Base-by-base conservation (phyloP, 2,888 invertebrate genomes). In the Cantharis rustica region DNA sequence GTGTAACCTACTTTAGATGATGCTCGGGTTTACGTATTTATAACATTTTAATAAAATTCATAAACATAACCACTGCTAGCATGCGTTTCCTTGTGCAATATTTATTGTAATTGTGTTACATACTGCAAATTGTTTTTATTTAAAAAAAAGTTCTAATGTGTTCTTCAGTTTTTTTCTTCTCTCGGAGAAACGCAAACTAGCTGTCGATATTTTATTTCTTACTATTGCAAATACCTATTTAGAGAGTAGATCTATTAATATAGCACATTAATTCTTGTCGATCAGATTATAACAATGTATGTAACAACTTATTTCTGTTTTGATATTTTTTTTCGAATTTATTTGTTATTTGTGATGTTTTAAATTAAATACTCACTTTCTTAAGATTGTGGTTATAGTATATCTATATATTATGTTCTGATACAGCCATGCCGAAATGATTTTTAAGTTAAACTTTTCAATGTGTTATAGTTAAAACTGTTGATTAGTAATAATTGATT, bases 201-300 rank as follows among this genome's bases (percentile, higher is more conserved):
- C 47, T n/a, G 47, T 47, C 7, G 47, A 47, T 47, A 47, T n/a
- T 47, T 47, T 47, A 47, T 47, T 47, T 47, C 47, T n/a, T 47
- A n/a, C 47, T 47, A 47, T 47, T 47, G 47, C 63, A 73, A 64
- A 61, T 62, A 69, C 76, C 73, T 73, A 74, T 74, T 77, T 74
- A 77, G 69, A 74, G 68, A 31, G 23, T 72, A 73, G 71, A 72
- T 75, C 72, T 72, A 72, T 73, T 71, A 62, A 73, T 66, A 70
- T 62, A 76, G 61, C 68, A 68, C 73, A 11, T 23, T 62, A 17
- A 61, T 70, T 70, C 16, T 23, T 16, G 61, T 71, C 20, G 17
- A 23, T 11, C 23, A n/a, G 20, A 66, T 66, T 62, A 10, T 71
- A 23, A 61, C n/a, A 16, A 16, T 66, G n/a, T 16, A 9, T 20